Percentiles rank a stretch among this genome's conserved stretches.
Evolutionary conservation across 2,888 invertebrate genomes (phyloP).

Genomic region (Strigamia crassipes): DNA sequence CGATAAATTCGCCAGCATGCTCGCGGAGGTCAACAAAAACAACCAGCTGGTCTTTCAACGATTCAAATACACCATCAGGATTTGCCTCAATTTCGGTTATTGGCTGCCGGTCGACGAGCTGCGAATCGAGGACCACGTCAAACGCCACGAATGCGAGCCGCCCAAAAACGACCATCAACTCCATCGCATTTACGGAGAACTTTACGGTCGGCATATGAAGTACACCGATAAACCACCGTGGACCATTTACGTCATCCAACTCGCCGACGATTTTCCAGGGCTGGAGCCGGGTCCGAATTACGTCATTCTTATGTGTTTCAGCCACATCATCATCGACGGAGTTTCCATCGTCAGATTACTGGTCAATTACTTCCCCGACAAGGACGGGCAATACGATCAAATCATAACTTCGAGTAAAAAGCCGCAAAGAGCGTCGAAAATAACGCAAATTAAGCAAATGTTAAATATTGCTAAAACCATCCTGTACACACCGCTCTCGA

Average conservation of each 20-base stretch:
- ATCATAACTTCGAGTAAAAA: background rate
- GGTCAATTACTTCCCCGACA: background rate
- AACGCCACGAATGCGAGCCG: background rate
- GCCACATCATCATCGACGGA: background rate
- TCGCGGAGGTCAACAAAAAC: background rate
- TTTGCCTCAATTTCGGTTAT: constrained; percentile 62
- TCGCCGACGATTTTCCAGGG: background rate
- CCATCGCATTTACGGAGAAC: background rate
- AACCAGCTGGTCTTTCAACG: background rate
- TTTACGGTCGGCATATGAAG: background rate
- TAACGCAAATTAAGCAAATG: background rate
- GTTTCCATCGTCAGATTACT: background rate
- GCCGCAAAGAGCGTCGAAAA: no score
- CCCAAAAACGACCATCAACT: background rate
- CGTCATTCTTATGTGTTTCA: background rate
- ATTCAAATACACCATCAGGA: background rate
- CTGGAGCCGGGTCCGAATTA: background rate
- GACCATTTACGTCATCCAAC: background rate
- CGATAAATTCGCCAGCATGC: background rate
- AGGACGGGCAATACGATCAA: background rate
- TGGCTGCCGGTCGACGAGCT: constrained; percentile 61
- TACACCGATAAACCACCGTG: background rate
- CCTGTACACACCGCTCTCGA: background rate
- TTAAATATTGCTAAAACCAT: background rate
- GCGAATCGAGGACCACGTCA: constrained; percentile 61